Base-by-base conservation (phyloP, 2,888 invertebrate genomes). In the Polydrusus pterygomalis region DNA sequence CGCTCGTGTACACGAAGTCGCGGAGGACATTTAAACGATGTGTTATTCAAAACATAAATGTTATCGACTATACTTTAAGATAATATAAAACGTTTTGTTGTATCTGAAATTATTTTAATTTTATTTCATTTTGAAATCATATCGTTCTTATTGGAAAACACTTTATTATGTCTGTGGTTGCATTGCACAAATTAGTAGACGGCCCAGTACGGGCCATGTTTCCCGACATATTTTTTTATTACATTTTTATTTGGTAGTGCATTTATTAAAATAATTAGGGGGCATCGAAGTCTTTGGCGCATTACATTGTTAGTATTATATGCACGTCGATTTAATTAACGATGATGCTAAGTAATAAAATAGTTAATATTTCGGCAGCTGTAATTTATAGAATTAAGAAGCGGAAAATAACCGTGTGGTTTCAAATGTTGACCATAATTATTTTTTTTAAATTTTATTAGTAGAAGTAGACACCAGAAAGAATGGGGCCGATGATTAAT, bases 391-490 rank as follows among this genome's bases (percentile, higher is more conserved):
- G 62, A 62, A 38, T 49, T 70, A 70, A 70, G 60, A 9, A 62
- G 62, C 70, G 70, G 47, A 62, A 70, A 70, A 70, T 70, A 70
- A 70, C 38, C 20, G 63, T 63, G 70, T 70, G 49, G 60, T 49
- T 70, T 70, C 60, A 49, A 63, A 70, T 63, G 63, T 62, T 63
- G 60, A 62, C 70, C 70, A 38, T 70, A 62, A 62, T 70, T 70
- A 70, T 70, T 18, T 60, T 70, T 70, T 25, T 13, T n/a, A n/a
- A n/a, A 49, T 70, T 70, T 58, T 65, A 49, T 49, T 65, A 34
- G 49, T 49, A 9, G 47, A 34, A 34, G 47, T 65, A 65, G 65
- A 65, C 65, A 51, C 47, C 47, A 65, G 30, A 34, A 65, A 49
- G 65, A 65, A 49, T 34, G 65, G 47, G 49, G 5, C 34, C 25